Evolutionary conservation across 2,113 vertebrate species (phyloP).

Genomic region (Corydoras maculifer): DNA sequence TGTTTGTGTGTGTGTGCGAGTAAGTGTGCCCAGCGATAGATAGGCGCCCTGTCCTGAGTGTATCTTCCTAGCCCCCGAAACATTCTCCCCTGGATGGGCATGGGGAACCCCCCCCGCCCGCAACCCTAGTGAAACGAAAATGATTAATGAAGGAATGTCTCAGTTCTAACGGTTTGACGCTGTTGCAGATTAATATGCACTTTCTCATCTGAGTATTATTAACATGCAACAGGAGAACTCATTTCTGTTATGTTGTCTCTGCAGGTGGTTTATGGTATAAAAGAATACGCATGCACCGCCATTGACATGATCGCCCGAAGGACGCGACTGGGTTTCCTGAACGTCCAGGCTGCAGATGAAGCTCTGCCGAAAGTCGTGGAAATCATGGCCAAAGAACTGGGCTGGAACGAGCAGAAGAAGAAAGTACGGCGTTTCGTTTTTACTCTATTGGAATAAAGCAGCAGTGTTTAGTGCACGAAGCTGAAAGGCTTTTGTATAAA

Average conservation of each 20-base stretch:
- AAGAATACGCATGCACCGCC: slow-evolving; percentile 90
- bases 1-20: too few species aligned
- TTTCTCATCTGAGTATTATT: too few species aligned
- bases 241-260: neutral
- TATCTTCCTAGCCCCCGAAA: too few species aligned
- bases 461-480: neutral
- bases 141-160: too few species aligned
- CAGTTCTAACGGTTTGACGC: too few species aligned
- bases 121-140: too few species aligned
- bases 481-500: neutral
- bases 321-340: slow-evolving; percentile 88
- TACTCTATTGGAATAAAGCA: neutral
- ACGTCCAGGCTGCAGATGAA: slow-evolving; percentile 94
- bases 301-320: slow-evolving; percentile 88
- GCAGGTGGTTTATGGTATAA: slow-evolving; percentile 84
- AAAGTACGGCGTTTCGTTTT: slow-evolving; percentile 60
- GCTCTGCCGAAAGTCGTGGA: slow-evolving; percentile 87
- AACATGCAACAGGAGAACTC: neutral
- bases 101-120: too few species aligned
- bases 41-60: too few species aligned
- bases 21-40: too few species aligned
- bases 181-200: too few species aligned
- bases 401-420: slow-evolving; percentile 79
- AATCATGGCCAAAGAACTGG: slow-evolving; percentile 86
- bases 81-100: too few species aligned